phyloP scores from a whole-genome alignment of 2,797 vertebrate species.

The Phylloscopus collybita region DNA sequence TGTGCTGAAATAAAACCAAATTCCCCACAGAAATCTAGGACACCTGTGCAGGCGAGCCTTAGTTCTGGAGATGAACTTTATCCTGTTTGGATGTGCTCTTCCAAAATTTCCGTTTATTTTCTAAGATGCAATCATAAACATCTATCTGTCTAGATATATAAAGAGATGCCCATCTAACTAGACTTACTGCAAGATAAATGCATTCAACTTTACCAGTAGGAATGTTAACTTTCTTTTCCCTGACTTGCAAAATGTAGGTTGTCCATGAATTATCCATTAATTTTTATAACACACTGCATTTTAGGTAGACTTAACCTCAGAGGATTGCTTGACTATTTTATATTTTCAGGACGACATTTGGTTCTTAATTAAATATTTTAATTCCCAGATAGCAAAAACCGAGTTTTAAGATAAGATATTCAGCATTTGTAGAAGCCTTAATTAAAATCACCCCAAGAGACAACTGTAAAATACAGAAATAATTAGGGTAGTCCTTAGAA shows the following conservation, averaged over 20 bases:
- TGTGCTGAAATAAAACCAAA: not conserved
- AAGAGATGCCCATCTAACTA: not conserved
- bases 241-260: not conserved
- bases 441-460: constrained; percentile 4
- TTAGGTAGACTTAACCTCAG: not conserved
- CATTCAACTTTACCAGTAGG: not conserved
- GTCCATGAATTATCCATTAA: not conserved
- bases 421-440: not conserved
- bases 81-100: not conserved
- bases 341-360: not conserved
- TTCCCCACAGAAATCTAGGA: not conserved
- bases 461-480: not conserved
- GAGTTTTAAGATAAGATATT: not conserved
- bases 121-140: not conserved
- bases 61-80: not conserved
- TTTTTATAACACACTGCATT: not conserved
- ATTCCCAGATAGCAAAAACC: not conserved
- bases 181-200: not conserved
- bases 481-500: not conserved
- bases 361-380: constrained; percentile 15
- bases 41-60: not conserved
- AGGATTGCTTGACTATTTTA: not conserved
- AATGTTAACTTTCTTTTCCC: not conserved
- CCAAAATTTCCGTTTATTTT: not conserved
- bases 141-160: fast-evolving